phyloP scores from a whole-genome alignment of 2,888 invertebrate genomes.

The Alloscopus bannaensis region DNA sequence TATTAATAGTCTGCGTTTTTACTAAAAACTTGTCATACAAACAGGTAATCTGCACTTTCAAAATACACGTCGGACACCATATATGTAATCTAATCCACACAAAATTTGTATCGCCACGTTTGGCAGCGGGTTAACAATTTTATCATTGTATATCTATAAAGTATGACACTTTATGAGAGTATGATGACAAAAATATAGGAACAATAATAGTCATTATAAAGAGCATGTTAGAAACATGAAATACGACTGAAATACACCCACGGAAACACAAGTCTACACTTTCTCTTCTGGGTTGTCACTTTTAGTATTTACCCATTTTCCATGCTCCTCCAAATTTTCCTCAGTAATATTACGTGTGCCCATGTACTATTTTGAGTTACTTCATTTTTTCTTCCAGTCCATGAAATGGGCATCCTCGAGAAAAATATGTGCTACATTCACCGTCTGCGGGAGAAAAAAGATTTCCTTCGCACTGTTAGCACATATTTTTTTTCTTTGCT shows the following conservation, averaged over 20 bases:
- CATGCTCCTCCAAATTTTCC: background rate
- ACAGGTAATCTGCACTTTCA: no score
- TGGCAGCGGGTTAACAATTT: no score
- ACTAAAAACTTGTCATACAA: no score
- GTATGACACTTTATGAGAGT: no score
- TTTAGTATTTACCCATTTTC: background rate
- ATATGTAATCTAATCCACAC: conserved; percentile 73
- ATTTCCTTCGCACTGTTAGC: background rate
- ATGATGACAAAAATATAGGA: no score
- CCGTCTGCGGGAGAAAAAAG: background rate
- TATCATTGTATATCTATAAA: no score
- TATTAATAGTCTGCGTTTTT: no score
- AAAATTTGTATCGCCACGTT: conserved; percentile 71
- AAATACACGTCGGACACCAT: conserved; percentile 73
- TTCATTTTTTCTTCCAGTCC: conserved; percentile 14
- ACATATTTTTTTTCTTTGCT: background rate
- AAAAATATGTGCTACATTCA: conserved; percentile 1
- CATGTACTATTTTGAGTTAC: conserved; percentile 8
- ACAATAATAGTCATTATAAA: conserved; percentile 13
- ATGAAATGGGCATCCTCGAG: conserved; percentile 6
- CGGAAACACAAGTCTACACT: no score
- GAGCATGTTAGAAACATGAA: conserved; percentile 10
- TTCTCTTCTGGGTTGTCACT: background rate
- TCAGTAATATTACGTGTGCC: no score
- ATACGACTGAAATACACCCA: conserved; percentile 10